Conservation (phyloP, 1,140 invertebrate genomes). For the Pogonognathellus flavescens region DNA sequence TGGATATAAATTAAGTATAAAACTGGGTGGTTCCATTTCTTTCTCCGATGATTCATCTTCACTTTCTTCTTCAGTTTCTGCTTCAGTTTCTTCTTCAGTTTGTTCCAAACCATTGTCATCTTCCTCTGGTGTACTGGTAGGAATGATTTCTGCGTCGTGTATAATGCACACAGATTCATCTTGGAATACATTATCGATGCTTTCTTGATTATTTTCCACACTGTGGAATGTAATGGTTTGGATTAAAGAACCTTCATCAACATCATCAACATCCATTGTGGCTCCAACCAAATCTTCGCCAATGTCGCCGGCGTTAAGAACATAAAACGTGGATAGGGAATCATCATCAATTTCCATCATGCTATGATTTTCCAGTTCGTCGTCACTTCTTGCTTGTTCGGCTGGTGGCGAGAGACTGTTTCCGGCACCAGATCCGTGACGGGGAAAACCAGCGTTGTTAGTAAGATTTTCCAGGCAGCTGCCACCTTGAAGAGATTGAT, state of each 20-base stretch:
- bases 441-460: too few relatives aligned
- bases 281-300: too few relatives aligned
- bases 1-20: conserved; percentile 60
- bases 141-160: neutral
- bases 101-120: neutral
- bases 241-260: neutral
- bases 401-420: too few relatives aligned
- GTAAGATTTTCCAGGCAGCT: too few relatives aligned
- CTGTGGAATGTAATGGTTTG: neutral
- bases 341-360: too few relatives aligned
- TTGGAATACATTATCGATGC: conserved; percentile 1
- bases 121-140: neutral
- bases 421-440: too few relatives aligned
- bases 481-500: too few relatives aligned
- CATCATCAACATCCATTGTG: conserved; percentile 20
- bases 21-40: conserved; percentile 12
- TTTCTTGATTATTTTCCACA: neutral
- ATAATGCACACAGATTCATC: neutral
- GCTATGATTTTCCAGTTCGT: too few relatives aligned
- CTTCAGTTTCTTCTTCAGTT: neutral
- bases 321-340: too few relatives aligned
- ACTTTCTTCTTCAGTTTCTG: neutral
- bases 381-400: too few relatives aligned
- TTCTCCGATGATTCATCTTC: neutral
- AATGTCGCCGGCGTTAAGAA: too few relatives aligned